Percentiles rank a stretch among this genome's conserved stretches.
phyloP scores from a whole-genome alignment of 2,888 invertebrate genomes.

The Parnassius smintheus region DNA sequence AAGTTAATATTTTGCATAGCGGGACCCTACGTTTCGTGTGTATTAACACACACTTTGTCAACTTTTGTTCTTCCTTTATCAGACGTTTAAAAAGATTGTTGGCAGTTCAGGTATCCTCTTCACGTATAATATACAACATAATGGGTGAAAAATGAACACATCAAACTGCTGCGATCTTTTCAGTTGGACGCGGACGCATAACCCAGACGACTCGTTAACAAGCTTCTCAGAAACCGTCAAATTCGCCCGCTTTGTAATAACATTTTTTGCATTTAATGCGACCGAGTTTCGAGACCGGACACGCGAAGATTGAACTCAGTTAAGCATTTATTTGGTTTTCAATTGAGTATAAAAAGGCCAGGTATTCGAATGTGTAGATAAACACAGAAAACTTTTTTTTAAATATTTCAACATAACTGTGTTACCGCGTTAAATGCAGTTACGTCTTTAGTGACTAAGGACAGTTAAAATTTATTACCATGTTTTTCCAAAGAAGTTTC shows the following conservation, averaged over 20 bases:
- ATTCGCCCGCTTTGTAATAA: constrained; percentile 55
- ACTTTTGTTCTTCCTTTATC: too few species aligned
- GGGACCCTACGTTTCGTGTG: too few species aligned
- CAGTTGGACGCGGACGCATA: constrained; percentile 47
- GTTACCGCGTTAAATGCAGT: too few species aligned
- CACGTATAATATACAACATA: neutral
- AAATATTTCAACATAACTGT: too few species aligned
- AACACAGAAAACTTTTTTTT: too few species aligned
- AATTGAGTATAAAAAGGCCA: constrained; percentile 18
- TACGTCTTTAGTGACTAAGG: too few species aligned
- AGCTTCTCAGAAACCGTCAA: constrained; percentile 45
- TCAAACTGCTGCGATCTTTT: constrained; percentile 34
- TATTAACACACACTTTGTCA: too few species aligned
- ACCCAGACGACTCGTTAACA: constrained; percentile 54
- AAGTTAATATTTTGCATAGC: too few species aligned
- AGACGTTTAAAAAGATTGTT: too few species aligned
- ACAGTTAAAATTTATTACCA: too few species aligned
- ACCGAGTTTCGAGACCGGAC: constrained; percentile 21
- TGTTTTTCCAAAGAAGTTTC: too few species aligned
- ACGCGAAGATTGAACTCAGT: constrained; percentile 22
- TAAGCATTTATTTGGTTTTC: constrained; percentile 12
- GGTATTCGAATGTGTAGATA: neutral
- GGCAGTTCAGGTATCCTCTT: too few species aligned
- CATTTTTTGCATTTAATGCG: constrained; percentile 32
- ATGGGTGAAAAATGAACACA: constrained; percentile 7